phyloP scores from a whole-genome alignment of 2,888 invertebrate genomes.

The Ormyrus pomaceus region DNA sequence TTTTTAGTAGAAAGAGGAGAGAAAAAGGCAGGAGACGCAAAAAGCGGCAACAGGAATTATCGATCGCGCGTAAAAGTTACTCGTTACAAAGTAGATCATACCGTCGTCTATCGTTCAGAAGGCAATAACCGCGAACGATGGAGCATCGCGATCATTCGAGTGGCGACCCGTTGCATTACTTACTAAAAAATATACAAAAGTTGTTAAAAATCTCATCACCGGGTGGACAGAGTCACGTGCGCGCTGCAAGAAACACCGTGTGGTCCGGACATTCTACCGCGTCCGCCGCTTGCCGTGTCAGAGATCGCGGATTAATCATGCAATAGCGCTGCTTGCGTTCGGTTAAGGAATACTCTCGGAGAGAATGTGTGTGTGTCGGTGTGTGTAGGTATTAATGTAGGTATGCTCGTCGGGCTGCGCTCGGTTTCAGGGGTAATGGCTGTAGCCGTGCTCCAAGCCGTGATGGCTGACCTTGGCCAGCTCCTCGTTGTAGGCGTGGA shows the following conservation, averaged over 20 bases:
- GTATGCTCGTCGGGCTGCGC: conserved; percentile 4
- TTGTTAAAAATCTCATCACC: neutral
- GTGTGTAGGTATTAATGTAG: conserved; percentile 17
- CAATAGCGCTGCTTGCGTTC: conserved; percentile 23
- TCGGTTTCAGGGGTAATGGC: conserved; percentile 41
- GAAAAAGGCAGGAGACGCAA: neutral
- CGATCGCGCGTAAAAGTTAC: neutral
- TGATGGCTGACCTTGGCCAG: conserved; percentile 62
- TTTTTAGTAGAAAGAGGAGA: neutral
- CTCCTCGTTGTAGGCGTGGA: conserved; percentile 66
- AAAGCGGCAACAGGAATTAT: neutral
- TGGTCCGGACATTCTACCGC: conserved; percentile 15
- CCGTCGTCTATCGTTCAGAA: too few relatives aligned
- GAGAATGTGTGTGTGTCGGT: neutral
- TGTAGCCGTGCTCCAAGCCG: conserved; percentile 24
- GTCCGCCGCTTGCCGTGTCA: neutral
- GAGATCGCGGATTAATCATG: conserved; percentile 31
- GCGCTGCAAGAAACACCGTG: neutral
- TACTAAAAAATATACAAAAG: conserved; percentile 2
- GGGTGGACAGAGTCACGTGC: neutral
- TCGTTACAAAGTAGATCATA: neutral
- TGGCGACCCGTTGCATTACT: conserved; percentile 1
- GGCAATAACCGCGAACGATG: neutral
- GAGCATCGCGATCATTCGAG: neutral
- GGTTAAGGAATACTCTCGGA: conserved; percentile 10